Evolutionary conservation across 2,888 invertebrate species (phyloP).

Genomic region (Marronus borbonicus): DNA sequence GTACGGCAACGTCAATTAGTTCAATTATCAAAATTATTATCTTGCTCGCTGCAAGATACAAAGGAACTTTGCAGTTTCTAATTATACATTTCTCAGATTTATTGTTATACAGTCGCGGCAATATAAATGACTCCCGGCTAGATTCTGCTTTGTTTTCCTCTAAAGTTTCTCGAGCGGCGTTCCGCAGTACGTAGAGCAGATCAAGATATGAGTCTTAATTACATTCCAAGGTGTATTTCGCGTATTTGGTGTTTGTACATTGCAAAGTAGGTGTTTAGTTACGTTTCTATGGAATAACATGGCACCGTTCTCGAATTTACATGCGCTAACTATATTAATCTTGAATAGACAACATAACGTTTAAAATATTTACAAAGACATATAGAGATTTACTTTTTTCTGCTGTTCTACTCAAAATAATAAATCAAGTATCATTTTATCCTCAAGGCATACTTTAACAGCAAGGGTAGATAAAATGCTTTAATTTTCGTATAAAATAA

Average conservation of each 20-base stretch:
- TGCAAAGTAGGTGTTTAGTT: not conserved
- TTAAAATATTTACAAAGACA: no score
- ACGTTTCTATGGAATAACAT: not conserved
- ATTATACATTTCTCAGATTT: slow-evolving; percentile 43
- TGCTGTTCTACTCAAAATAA: no score
- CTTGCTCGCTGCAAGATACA: slow-evolving; percentile 41
- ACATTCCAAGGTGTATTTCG: slow-evolving; percentile 5
- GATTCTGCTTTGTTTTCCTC: slow-evolving; percentile 44
- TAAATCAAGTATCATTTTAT: no score
- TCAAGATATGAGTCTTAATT: slow-evolving; percentile 46
- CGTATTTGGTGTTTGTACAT: slow-evolving; percentile 4
- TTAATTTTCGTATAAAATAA: no score
- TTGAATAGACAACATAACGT: no score
- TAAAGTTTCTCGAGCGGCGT: slow-evolving; percentile 11
- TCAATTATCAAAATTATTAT: slow-evolving; percentile 49
- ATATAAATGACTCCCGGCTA: slow-evolving; percentile 46
- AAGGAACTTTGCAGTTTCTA: slow-evolving; percentile 49
- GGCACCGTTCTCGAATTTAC: no score
- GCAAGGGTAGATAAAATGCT: no score
- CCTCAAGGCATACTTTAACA: no score
- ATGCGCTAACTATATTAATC: no score
- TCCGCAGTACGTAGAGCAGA: slow-evolving; percentile 24
- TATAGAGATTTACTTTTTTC: no score
- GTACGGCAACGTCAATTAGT: slow-evolving; percentile 46
- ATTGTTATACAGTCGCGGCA: slow-evolving; percentile 34